phyloP scores from a whole-genome alignment of 2,888 invertebrate species.

The Chromoteleia sp. region DNA sequence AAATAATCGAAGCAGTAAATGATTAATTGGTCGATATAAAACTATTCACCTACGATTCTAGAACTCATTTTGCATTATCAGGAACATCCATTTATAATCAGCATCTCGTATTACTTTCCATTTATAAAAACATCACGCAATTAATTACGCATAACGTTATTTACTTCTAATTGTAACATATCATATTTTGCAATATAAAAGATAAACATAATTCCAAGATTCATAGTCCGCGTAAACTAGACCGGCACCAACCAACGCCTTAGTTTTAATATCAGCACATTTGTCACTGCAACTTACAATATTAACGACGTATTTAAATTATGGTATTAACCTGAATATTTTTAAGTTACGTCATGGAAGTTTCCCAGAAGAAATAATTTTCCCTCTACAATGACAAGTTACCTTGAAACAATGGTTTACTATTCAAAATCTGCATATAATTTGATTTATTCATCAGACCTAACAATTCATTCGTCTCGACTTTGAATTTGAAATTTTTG shows the following conservation, averaged over 20 bases:
- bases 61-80: background rate
- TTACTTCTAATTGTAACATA: background rate
- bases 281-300: constrained; percentile 34
- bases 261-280: constrained; percentile 31
- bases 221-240: constrained; percentile 26
- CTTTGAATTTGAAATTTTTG: no score
- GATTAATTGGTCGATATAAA: no score
- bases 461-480: background rate
- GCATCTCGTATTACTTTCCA: background rate
- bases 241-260: constrained; percentile 25
- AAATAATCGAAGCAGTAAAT: no score
- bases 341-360: constrained; percentile 22
- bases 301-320: constrained; percentile 32
- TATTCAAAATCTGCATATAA: background rate
- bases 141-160: background rate
- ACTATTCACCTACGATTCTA: no score
- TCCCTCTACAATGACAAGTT: background rate
- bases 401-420: constrained; percentile 22
- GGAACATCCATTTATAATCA: background rate
- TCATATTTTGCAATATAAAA: constrained; percentile 2
- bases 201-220: constrained; percentile 7
- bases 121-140: background rate
- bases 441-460: background rate
- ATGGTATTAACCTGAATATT: constrained; percentile 51
- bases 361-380: constrained; percentile 28